Base-by-base conservation (phyloP, 1,140 invertebrate species). In the Pogonomyrmex californicus region DNA sequence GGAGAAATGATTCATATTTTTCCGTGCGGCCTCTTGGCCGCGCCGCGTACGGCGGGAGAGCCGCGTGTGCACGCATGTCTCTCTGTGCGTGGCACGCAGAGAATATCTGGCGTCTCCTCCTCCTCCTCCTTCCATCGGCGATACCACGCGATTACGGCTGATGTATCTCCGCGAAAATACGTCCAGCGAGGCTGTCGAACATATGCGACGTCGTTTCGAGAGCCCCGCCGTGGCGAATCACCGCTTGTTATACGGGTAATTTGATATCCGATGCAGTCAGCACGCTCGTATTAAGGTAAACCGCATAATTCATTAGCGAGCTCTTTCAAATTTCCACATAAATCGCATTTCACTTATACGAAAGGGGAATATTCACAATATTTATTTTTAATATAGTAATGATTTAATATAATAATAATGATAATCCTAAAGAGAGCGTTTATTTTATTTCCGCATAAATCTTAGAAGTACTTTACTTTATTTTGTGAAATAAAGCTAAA, bases 1-100 rank as follows among this genome's bases (percentile, higher is more conserved):
- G 58, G 54, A 89, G 71, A 87, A 86, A 79, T 88, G 87, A 88
- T 87, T 88, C 85, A 87, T 87, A 88, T 88, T 88, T 88, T 82
- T 70, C 38, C 86, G 36, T 38, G 47, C 54, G n/a, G 38, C 10
- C 79, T 83, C 51, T 77, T 63, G 33, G 17, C 38, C 44, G 12
- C 58, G 14, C 12, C 79, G 38, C n/a, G 47, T 66, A 23, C 44
- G 60, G 9, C 41, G 75, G 12, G 23, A 14, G 54, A 23, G 54
- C 4, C n/a, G 47, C 54, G 36, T 12, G 23, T n/a, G 36, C 65
- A 47, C 58, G 49, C 36, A 38, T 17, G 38, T 71, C 17, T 47
- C 10, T 33, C 10, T 54, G 4, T 30, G 14, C 56, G 38, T 58
- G n/a, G 33, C 38, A 51, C 58, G 14, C 65, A 17, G 47, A n/a